Evolutionary conservation across 2,888 invertebrate genomes (phyloP).

Genomic region (Sinopyrophorus schimmeli): DNA sequence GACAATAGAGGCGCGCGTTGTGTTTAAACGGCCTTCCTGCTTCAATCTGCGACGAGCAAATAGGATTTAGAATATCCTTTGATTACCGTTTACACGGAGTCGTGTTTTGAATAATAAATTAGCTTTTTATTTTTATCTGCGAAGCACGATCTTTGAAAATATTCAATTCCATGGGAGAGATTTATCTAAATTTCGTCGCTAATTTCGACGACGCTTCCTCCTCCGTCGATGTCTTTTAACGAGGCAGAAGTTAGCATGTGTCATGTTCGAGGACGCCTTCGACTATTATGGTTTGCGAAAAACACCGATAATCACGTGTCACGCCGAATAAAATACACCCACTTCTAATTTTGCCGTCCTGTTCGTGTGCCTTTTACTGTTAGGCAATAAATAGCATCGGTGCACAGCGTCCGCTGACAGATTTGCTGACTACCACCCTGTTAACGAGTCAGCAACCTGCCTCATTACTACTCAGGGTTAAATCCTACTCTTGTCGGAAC

Average conservation of each 20-base stretch:
- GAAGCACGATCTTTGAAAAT: slow-evolving; percentile 18
- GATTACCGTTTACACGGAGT: slow-evolving; percentile 43
- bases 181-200: slow-evolving; percentile 7
- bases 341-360: slow-evolving; percentile 28
- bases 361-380: slow-evolving; percentile 38
- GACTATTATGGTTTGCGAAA: slow-evolving; percentile 43
- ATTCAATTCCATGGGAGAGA: slow-evolving; percentile 20
- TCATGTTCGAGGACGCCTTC: slow-evolving; percentile 45
- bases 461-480: slow-evolving; percentile 30
- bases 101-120: slow-evolving; percentile 43
- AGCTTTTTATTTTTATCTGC: slow-evolving; percentile 28
- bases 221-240: slow-evolving; percentile 6
- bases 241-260: slow-evolving; percentile 29
- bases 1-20: slow-evolving; percentile 36
- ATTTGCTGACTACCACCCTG: slow-evolving; percentile 34
- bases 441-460: slow-evolving; percentile 39
- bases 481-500: slow-evolving; percentile 27
- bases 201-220: not conserved
- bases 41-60: slow-evolving; percentile 46
- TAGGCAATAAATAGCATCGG: slow-evolving; percentile 30
- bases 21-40: slow-evolving; percentile 41
- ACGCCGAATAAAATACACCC: slow-evolving; percentile 33
- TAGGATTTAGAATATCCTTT: slow-evolving; percentile 46
- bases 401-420: slow-evolving; percentile 25
- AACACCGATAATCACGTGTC: slow-evolving; percentile 52